Base-by-base conservation (phyloP, 2,888 invertebrate genomes). In the Theretra japonica region DNA sequence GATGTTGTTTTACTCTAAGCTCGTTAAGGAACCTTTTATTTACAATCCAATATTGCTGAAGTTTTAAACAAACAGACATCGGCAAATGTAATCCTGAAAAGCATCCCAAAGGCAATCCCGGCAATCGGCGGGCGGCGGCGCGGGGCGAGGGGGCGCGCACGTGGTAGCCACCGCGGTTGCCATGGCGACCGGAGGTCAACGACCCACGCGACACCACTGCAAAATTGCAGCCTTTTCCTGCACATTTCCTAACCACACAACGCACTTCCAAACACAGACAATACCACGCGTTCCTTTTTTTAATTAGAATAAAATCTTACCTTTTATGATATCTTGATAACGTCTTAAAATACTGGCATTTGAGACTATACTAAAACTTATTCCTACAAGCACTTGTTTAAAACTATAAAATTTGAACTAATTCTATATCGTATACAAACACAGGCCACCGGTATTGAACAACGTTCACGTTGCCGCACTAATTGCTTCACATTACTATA, bases 141-240 rank as follows among this genome's bases (percentile, higher is more conserved):
- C 83, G 85, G 62, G 62, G 41, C 23, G 48, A 23, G 23, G 65
- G 65, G 78, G 77, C 77, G 83, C 83, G 85, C 88, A 87, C 88
- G 88, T 87, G 89, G 88, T 86, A 86, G 85, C 87, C 84, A 82
- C 75, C 76, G 74, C 86, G 82, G 91, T 94, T 72, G 79, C 86
- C 89, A 91, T 92, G 86, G 84, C 86, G 83, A 92, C 93, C 77
- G 79, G 79, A 80, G 92, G 89, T 91, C 92, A 87, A 88, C 85
- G 91, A 90, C 90, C 92, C 87, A 85, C 86, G 86, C 88, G 79
- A 83, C 81, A 70, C 58, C 70, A 72, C 73, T 70, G 70, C 71
- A 73, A 73, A 70, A 73, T 68, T 73, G 60, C 68, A 70, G 70
- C 68, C 69, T 71, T 50, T 70, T 65, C 25, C 65, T 41, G 68